Evolutionary conservation across 2,113 vertebrate species (phyloP).

Genomic region (Archilochus colubris): DNA sequence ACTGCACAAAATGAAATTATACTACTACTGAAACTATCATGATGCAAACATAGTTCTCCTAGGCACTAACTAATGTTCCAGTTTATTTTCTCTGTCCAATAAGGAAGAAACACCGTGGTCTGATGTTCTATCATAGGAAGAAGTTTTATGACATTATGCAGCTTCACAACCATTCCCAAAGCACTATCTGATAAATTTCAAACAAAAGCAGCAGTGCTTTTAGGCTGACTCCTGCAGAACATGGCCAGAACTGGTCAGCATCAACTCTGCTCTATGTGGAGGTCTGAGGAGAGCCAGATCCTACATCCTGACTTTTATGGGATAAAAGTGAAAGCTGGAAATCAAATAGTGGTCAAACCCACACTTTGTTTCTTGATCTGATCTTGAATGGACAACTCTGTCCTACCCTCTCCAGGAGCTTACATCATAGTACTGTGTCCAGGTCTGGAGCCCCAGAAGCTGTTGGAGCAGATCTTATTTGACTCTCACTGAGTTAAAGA

Average conservation of each 20-base stretch:
- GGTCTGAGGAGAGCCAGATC: not conserved
- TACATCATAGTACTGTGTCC: not conserved
- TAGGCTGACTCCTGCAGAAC: not conserved
- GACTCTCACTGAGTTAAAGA: not conserved
- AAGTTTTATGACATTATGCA: not conserved
- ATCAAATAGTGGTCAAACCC: not conserved
- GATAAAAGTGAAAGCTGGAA: not conserved
- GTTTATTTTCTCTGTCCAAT: not conserved
- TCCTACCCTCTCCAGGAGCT: not conserved
- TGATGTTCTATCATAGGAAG: not conserved
- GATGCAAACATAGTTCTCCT: not conserved
- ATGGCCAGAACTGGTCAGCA: not conserved
- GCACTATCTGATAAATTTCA: not conserved
- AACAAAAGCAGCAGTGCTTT: not conserved
- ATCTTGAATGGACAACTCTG: not conserved
- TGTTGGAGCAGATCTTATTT: too few species aligned
- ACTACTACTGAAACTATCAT: not conserved
- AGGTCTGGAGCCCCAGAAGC: too few species aligned
- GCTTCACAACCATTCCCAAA: not conserved
- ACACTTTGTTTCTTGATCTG: not conserved
- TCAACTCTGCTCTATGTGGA: accelerated
- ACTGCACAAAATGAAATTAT: not conserved
- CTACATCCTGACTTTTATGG: not conserved
- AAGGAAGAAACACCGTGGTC: not conserved
- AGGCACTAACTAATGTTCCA: not conserved